A percentile compares a stretch with the other conserved stretches of the same genome.
Evolutionary conservation across 2,888 invertebrate species (phyloP).

Genomic region (Troilus luridus): DNA sequence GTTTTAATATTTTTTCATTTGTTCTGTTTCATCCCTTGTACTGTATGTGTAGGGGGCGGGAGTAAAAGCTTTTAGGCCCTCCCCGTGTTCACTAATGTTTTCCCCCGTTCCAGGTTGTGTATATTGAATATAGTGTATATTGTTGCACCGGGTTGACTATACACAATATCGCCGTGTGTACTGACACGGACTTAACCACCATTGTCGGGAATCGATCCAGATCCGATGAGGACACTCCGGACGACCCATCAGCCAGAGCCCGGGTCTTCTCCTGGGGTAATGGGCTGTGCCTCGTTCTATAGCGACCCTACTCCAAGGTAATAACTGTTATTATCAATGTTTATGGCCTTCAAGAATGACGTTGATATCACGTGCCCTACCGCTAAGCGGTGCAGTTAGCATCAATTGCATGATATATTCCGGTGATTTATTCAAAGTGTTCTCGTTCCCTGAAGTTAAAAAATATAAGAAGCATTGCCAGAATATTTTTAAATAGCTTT

Average conservation of each 20-base stretch:
- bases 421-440: background rate
- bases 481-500: no score
- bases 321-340: slow-evolving; percentile 34
- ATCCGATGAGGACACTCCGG: background rate
- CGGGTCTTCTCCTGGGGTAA: slow-evolving; percentile 8
- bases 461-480: no score
- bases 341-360: slow-evolving; percentile 1
- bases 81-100: background rate
- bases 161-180: background rate
- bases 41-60: background rate
- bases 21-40: slow-evolving; percentile 2
- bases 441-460: background rate
- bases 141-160: background rate
- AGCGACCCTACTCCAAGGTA: background rate
- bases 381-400: background rate
- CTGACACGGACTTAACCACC: slow-evolving; percentile 11
- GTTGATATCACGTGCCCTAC: background rate
- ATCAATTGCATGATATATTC: background rate
- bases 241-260: background rate
- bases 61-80: slow-evolving; percentile 7
- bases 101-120: background rate
- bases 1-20: slow-evolving; percentile 40
- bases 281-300: background rate
- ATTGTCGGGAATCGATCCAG: background rate
- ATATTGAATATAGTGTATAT: background rate